Evolutionary conservation across 2,113 vertebrate genomes (phyloP), one percentile per base, ranked within the genome.

Genomic region (Neofelis nebulosa): DNA sequence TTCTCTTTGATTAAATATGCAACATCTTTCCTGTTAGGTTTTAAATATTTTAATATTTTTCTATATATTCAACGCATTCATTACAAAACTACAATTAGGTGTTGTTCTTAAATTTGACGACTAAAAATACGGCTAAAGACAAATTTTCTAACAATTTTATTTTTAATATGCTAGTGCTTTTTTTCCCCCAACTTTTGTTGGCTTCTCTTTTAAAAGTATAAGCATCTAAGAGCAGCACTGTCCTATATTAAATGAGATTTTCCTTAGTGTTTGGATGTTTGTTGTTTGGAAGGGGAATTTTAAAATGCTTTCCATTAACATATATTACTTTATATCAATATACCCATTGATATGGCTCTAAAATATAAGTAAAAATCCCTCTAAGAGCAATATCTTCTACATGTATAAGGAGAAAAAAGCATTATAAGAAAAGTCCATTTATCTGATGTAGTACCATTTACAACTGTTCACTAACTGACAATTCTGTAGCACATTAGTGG

Each of bases 81-180:
- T 55, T 85, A 94, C 78, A 76, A 97, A 97, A 96, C 73, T 52
- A 41, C 25, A 45, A 27, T 84, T 81, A 83, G 8, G n/a, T 84
- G 97, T 94, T 82, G 45, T 86, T 92, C 74, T 81, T 96, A 83
- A 55, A 96, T 92, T 92, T 82, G 79, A 80, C 93, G n/a, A 94
- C 33, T 88, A n/a, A 81, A 94, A 90, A 68, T 79, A 95, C 25
- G 21, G 41, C 23, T 80, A 38, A 81, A 80, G n/a, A 29, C 31
- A 89, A 57, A 29, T 81, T 94, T 96, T 86, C 1, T 29, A 2
- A 55, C 78, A 41, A 29, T 91, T 96, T 95, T 79, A 14, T 93
- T 95, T 97, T 95, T 93, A 73, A 84, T 45, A 14, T 8, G 68
- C 38, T 21, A 71, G 27, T 83, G 2, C 21, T 66, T 16, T 78